Evolutionary conservation across 1,140 invertebrate genomes (phyloP), one percentile per base, ranked within the genome.

Genomic region (Bactericera cockerelli): DNA sequence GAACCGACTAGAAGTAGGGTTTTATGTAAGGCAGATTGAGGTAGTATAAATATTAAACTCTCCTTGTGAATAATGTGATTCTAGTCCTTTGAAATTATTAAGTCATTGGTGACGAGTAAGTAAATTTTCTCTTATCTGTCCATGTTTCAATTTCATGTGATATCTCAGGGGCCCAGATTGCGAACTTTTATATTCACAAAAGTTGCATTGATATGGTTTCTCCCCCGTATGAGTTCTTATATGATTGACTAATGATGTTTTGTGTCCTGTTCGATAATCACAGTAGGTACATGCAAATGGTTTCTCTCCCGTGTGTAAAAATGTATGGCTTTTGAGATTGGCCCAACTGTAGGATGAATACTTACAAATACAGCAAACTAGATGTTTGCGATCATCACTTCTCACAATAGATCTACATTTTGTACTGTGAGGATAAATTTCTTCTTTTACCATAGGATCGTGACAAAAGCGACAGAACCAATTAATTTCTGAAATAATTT

Each of bases 101-200:
- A 13, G 4, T 31, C 28, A 31, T 31, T 31, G 28, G 13, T 31
- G 28, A 13, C 28, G 4, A 31, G 13, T 13, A 31, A 6, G 28
- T 31, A 31, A 13, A 13, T 31, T 31, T 31, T 31, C 28, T 31
- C 28, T 31, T 4, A 31, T 19, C 19, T 49, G n/a, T 10, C 42
- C 22, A 49, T 49, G 42, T 16, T 49, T 49, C 22, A 49, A 16
- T 49, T 49, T 49, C 42, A 49, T 6, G 19, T 49, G 42, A n/a
- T 49, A 19, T 49, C 42, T 22, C 22, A 49, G n/a, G 22, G 42
- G 42, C 19, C 42, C 42, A 16, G n/a, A 22, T 49, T 75, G 72
- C 0, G 75, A 81, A 66, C 77, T 81, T 63, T 69, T 71, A 60
- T 80, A 79, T 13, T 78, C 74, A 66, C 86, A 89, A 3, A 79